Evolutionary conservation across 2,888 invertebrate genomes (phyloP).

Genomic region (Dugesia japonica): DNA sequence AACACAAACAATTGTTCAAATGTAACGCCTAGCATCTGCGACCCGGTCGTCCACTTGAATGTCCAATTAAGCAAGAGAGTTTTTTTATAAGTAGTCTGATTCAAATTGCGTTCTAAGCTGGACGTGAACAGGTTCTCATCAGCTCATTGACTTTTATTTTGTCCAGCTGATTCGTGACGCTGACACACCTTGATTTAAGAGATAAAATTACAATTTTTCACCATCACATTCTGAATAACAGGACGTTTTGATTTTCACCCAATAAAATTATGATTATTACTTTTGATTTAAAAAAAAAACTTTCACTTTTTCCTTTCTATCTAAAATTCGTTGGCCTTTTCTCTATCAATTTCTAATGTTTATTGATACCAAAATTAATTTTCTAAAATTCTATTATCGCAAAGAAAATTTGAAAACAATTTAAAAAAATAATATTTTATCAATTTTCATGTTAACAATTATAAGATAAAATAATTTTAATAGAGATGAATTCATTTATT

Average conservation of each 20-base stretch:
- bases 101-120: slow-evolving; percentile 20
- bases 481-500: too few species aligned
- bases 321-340: too few species aligned
- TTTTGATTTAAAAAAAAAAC: too few species aligned
- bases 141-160: slow-evolving; percentile 20
- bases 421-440: too few species aligned
- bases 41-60: slow-evolving; percentile 20
- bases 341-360: too few species aligned
- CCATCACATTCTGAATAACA: background rate
- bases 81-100: slow-evolving; percentile 20
- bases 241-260: background rate
- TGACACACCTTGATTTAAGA: slow-evolving; percentile 7
- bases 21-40: slow-evolving; percentile 20
- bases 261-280: too few species aligned
- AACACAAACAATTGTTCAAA: slow-evolving; percentile 20
- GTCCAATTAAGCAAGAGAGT: slow-evolving; percentile 16
- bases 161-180: slow-evolving; percentile 20
- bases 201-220: slow-evolving; percentile 20
- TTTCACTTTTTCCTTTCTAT: too few species aligned
- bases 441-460: too few species aligned
- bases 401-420: too few species aligned
- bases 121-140: slow-evolving; percentile 20
- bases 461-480: too few species aligned
- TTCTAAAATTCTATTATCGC: too few species aligned
- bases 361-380: too few species aligned